Conservation (phyloP, 2,888 invertebrate species). For the Plemyria rubiginata region DNA sequence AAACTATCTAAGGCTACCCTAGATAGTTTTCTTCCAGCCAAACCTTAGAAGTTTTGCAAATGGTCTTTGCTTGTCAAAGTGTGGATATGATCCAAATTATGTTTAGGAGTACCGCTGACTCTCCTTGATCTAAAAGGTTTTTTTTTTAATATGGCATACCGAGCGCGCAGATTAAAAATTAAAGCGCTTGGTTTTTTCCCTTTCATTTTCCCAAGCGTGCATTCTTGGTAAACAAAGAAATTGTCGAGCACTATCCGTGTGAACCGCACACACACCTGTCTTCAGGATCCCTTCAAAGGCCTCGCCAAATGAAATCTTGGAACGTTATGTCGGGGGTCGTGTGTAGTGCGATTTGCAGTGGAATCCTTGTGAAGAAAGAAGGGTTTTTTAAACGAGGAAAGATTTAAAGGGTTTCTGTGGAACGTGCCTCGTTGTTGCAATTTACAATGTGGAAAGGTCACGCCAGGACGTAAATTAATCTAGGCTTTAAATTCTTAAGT, state of each 20-base stretch:
- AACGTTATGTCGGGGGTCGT: constrained; percentile 12
- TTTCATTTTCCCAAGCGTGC: no score
- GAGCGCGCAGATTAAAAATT: no score
- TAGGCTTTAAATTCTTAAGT: neutral
- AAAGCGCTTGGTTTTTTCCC: no score
- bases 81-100: no score
- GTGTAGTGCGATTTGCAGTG: constrained; percentile 17
- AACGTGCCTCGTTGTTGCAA: constrained; percentile 15
- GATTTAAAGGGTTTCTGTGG: constrained; percentile 21
- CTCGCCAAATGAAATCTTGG: constrained; percentile 27
- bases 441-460: constrained; percentile 3
- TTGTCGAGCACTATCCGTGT: neutral
- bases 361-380: constrained; percentile 12
- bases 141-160: no score
- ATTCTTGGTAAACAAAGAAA: neutral
- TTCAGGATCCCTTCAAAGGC: constrained; percentile 11
- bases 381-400: constrained; percentile 20
- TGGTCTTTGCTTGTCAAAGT: no score
- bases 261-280: constrained; percentile 19
- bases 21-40: no score
- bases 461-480: neutral
- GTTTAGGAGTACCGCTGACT: no score
- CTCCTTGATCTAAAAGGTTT: no score
- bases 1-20: no score
- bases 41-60: no score